A percentile compares a stretch with the other conserved stretches of the same genome.
Evolutionary conservation across 2,888 invertebrate genomes (phyloP).

Genomic region (Amblyjoppa fuscipennis): DNA sequence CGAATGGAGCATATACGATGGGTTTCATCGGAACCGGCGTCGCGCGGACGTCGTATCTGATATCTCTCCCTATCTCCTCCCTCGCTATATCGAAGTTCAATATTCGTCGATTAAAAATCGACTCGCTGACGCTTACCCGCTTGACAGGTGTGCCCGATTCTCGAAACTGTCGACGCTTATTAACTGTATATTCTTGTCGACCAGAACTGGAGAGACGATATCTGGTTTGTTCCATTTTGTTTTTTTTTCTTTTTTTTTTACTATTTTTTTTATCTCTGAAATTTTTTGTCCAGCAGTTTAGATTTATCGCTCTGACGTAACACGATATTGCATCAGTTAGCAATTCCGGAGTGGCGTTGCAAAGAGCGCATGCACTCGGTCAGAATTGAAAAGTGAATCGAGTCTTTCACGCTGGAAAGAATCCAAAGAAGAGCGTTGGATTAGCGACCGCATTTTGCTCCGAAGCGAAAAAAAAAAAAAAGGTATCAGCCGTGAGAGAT

Average conservation of each 20-base stretch:
- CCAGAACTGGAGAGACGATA: background rate
- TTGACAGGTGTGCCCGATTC: conserved; percentile 32
- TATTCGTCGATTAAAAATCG: conserved; percentile 36
- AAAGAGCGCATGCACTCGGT: background rate
- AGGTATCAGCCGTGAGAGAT: conserved; percentile 65
- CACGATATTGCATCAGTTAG: background rate
- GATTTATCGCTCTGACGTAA: background rate
- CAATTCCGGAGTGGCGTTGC: background rate
- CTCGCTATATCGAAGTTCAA: conserved; percentile 28
- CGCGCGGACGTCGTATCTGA: conserved; percentile 34
- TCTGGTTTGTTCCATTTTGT: background rate
- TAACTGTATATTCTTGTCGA: background rate
- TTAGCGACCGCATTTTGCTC: conserved; percentile 51
- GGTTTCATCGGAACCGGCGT: conserved; percentile 17
- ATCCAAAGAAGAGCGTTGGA: conserved; percentile 39
- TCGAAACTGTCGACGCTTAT: conserved; percentile 21
- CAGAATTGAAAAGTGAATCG: conserved; percentile 13
- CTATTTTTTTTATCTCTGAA: background rate
- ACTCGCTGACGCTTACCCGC: background rate
- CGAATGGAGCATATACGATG: conserved; percentile 16
- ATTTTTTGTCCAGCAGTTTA: background rate
- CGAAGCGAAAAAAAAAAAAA: conserved; percentile 27
- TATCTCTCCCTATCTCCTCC: conserved; percentile 35
- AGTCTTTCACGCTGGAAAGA: conserved; percentile 20
- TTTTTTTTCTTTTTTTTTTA: background rate